phyloP scores from a whole-genome alignment of 2,113 vertebrate species.

The Dendrocopos noguchii region DNA sequence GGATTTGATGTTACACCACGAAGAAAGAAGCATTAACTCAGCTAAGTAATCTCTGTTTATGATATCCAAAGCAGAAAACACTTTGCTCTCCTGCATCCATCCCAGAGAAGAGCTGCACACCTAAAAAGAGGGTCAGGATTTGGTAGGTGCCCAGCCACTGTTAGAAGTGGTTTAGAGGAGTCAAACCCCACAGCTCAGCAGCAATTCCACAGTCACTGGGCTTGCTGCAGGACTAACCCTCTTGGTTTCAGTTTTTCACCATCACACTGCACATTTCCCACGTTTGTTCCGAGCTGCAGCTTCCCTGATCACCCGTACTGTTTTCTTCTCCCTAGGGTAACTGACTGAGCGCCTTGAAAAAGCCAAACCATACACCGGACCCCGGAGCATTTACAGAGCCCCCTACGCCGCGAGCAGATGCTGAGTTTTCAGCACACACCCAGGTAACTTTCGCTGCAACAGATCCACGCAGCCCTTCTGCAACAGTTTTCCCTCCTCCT shows the following conservation, averaged over 20 bases:
- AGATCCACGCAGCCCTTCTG: neutral
- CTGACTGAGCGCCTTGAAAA: neutral
- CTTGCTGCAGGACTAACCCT: neutral
- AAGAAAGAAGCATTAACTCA: neutral
- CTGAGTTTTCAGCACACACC: neutral
- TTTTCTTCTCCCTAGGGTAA: neutral
- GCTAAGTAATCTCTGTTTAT: neutral
- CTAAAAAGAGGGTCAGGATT: rapidly evolving
- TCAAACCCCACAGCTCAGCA: neutral
- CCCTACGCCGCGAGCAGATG: rapidly evolving
- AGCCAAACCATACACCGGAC: rapidly evolving
- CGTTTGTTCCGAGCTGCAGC: neutral
- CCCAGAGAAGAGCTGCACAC: neutral
- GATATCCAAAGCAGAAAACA: neutral
- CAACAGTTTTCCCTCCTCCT: neutral
- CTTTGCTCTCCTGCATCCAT: neutral
- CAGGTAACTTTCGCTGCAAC: neutral
- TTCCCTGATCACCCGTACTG: neutral
- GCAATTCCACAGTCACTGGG: neutral
- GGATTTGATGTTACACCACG: neutral
- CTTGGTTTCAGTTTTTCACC: neutral
- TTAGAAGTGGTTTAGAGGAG: neutral
- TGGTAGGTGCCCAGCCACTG: neutral
- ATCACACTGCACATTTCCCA: rapidly evolving
- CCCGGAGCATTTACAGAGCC: rapidly evolving